Evolutionary conservation across 2,113 vertebrate species (phyloP).

Genomic region (Xenopus borealis): DNA sequence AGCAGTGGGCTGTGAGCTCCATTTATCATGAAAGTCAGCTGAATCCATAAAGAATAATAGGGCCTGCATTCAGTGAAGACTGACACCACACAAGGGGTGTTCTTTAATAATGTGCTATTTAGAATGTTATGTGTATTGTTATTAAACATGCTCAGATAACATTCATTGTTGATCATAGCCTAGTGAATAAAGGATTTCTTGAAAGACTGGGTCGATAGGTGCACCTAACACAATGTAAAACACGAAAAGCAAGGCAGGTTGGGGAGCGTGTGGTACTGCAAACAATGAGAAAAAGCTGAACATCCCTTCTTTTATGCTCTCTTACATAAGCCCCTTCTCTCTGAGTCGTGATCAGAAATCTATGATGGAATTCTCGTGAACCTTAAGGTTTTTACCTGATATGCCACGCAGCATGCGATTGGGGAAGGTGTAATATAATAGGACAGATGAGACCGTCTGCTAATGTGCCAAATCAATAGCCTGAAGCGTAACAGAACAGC

Average conservation of each 20-base stretch:
- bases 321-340: conserved; percentile 13
- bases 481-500: conserved; percentile 30
- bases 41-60: no score
- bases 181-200: no score
- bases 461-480: conserved; percentile 37
- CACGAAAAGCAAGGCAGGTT: background rate
- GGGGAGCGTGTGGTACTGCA: background rate
- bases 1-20: no score
- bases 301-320: conserved; percentile 3
- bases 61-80: no score
- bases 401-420: conserved; percentile 30
- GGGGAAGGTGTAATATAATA: conserved; percentile 40
- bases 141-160: no score
- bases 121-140: no score
- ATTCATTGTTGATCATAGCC: no score
- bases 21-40: no score
- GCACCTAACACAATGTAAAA: background rate
- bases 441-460: conserved; percentile 39
- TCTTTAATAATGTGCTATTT: no score
- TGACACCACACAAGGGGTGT: no score
- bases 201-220: background rate
- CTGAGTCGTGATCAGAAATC: conserved; percentile 37
- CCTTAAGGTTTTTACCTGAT: conserved; percentile 22
- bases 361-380: conserved; percentile 22
- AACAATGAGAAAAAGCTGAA: conserved; percentile 14